A percentile compares a stretch with the other conserved stretches of the same genome.
phyloP scores from a whole-genome alignment of 2,888 invertebrate genomes.

The Tenthredo distinguenda region DNA sequence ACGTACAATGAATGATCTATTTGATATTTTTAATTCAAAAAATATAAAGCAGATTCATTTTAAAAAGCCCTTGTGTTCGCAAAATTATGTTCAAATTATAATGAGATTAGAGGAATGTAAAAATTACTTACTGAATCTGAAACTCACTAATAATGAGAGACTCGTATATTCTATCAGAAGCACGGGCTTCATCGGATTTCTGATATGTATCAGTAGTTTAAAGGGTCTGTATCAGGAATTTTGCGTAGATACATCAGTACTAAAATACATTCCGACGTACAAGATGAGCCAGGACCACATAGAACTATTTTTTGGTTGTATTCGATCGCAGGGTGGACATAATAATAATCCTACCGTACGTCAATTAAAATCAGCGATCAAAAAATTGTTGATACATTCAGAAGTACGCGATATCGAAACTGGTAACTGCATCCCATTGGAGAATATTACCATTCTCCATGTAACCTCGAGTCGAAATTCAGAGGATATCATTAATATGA shows the following conservation, averaged over 20 bases:
- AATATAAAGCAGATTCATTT: conserved; percentile 41
- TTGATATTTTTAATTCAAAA: conserved; percentile 63
- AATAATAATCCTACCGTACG: conserved; percentile 56
- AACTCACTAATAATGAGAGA: conserved; percentile 8
- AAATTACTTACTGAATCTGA: conserved; percentile 50
- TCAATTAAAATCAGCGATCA: conserved; percentile 55
- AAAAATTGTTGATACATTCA: conserved; percentile 52
- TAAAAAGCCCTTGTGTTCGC: conserved; percentile 45
- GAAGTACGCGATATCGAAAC: conserved; percentile 24
- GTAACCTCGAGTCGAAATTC: neutral
- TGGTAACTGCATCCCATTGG: conserved; percentile 19
- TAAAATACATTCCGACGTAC: conserved; percentile 53
- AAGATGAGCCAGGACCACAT: conserved; percentile 57
- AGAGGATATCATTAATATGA: neutral
- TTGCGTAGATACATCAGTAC: neutral
- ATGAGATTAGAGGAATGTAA: conserved; percentile 16
- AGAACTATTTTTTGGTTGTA: conserved; percentile 55
- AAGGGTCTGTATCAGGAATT: conserved; percentile 46
- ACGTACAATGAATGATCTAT: conserved; percentile 59
- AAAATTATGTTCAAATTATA: conserved; percentile 45
- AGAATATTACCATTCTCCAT: conserved; percentile 26
- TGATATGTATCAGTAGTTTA: conserved; percentile 41
- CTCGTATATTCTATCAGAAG: conserved; percentile 40
- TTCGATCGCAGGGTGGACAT: conserved; percentile 53
- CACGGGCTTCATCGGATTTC: conserved; percentile 55